Conservation (phyloP, 2,113 vertebrate genomes). For the Pangasianodon gigas region DNA sequence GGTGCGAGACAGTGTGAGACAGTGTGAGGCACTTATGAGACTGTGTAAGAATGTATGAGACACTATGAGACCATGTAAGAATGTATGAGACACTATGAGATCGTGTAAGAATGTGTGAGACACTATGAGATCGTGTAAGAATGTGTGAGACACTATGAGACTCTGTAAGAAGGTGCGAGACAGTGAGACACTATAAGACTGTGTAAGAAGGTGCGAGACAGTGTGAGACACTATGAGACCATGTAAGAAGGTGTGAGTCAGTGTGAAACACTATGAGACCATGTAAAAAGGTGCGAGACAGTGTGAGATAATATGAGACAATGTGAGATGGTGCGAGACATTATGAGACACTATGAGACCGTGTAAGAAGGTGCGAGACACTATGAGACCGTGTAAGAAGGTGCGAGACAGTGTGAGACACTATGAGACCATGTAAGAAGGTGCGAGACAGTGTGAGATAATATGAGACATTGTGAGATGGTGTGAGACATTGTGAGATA, state of each 20-base stretch:
- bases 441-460: neutral
- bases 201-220: neutral
- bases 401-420: neutral
- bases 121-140: neutral
- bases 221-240: neutral
- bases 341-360: neutral
- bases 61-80: neutral
- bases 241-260: too few species aligned
- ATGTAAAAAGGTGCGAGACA: neutral
- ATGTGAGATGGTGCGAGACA: neutral
- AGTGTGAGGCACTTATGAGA: too few species aligned
- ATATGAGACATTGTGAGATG: neutral
- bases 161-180: neutral
- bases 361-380: neutral
- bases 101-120: neutral
- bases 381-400: neutral
- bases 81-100: neutral
- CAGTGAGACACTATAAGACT: neutral
- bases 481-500: neutral
- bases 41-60: neutral
- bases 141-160: neutral
- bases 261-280: neutral
- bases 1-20: neutral
- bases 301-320: neutral
- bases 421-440: neutral